Evolutionary conservation across 1,140 invertebrate species (phyloP).

Genomic region (Scylla paramamosain): DNA sequence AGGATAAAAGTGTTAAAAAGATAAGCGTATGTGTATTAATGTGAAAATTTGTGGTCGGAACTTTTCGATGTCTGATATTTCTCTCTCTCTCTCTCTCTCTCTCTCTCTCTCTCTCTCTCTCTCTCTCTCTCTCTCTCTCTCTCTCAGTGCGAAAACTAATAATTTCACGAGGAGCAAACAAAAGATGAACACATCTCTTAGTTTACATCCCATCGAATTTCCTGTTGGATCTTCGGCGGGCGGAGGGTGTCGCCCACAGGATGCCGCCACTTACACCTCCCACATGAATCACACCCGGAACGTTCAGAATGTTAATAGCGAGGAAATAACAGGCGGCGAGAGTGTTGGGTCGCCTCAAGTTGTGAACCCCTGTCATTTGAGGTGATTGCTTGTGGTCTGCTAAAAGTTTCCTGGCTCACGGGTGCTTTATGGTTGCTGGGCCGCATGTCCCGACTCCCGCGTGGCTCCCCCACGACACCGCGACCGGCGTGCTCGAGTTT

Average conservation of each 20-base stretch:
- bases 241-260: conserved; percentile 57
- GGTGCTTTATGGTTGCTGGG: not conserved
- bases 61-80: no score
- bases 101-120: no score
- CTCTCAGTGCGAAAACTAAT: no score
- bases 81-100: no score
- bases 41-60: no score
- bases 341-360: conserved; percentile 37
- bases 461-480: not conserved
- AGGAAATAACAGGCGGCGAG: conserved; percentile 53
- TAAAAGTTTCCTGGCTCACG: not conserved
- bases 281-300: conserved; percentile 60
- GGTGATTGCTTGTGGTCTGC: conserved; percentile 2
- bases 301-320: conserved; percentile 66
- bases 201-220: conserved; percentile 46
- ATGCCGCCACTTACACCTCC: conserved; percentile 60
- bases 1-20: no score
- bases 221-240: conserved; percentile 45
- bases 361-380: not conserved
- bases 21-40: no score
- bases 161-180: not conserved
- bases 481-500: not conserved
- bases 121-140: not conserved
- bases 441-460: not conserved
- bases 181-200: not conserved